Evolutionary conservation across 2,113 vertebrate genomes (phyloP).

Genomic region (Podiceps cristatus): DNA sequence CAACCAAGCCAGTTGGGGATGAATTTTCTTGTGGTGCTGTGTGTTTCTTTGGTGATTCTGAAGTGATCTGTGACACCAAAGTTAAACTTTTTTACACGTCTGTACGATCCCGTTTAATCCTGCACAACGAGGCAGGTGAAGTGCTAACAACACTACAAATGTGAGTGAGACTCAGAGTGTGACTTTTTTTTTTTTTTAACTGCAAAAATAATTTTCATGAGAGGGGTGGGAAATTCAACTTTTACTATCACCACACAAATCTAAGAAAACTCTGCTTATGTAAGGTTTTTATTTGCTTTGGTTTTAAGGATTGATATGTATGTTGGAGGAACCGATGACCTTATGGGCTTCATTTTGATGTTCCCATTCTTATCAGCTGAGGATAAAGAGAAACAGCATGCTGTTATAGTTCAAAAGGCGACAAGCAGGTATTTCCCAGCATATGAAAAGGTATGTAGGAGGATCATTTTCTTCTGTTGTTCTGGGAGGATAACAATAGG

Average conservation of each 20-base stretch:
- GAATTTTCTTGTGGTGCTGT: background rate
- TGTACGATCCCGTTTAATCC: background rate
- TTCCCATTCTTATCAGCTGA: conserved; percentile 72
- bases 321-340: conserved; percentile 81
- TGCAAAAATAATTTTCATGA: background rate
- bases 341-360: conserved; percentile 81
- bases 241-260: background rate
- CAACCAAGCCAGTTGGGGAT: background rate
- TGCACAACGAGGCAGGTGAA: background rate
- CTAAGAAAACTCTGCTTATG: background rate
- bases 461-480: background rate
- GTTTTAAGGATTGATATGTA: conserved; percentile 87
- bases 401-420: conserved; percentile 77
- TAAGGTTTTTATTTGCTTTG: background rate
- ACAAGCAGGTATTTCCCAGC: conserved; percentile 85
- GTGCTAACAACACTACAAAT: background rate
- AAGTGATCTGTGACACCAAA: background rate
- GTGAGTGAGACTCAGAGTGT: background rate
- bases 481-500: background rate
- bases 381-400: conserved; percentile 70
- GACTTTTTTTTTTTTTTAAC: background rate
- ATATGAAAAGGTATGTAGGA: conserved; percentile 85
- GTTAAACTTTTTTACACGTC: background rate
- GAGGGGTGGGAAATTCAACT: background rate
- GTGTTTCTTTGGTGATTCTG: background rate